These are phyloP conservation scores for Sturnus vulgaris DNA, from an alignment of 2,113 vertebrate genomes.

Conservation along the genomic window DNA sequence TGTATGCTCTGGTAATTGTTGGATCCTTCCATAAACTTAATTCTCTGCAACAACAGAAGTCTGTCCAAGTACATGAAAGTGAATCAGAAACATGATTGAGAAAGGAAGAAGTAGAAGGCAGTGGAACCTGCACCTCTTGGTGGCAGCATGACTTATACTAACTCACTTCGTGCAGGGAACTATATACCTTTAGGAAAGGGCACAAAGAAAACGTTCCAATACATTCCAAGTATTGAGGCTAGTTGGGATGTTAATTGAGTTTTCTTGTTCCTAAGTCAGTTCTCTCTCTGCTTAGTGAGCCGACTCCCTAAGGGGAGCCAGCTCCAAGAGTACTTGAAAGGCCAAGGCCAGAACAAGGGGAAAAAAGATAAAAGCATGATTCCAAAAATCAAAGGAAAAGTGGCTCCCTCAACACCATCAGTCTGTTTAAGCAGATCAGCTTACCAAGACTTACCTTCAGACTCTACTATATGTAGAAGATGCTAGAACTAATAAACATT, in stretches of 20 bases:
- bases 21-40: not conserved
- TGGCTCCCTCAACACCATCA: not conserved
- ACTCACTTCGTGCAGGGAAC: not conserved
- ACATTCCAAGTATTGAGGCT: not conserved
- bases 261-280: not conserved
- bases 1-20: not conserved
- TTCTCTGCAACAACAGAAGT: not conserved
- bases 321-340: not conserved
- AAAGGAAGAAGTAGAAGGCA: not conserved
- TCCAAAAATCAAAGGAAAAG: not conserved
- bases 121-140: not conserved
- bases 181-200: not conserved
- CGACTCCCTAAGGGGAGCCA: not conserved
- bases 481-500: not conserved
- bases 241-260: not conserved
- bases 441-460: not conserved
- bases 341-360: not conserved
- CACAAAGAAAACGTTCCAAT: rapidly evolving
- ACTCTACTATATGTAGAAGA: not conserved
- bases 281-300: not conserved
- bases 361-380: not conserved
- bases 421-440: not conserved
- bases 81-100: rapidly evolving
- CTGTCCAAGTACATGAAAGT: not conserved
- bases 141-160: not conserved